Conservation (phyloP, 2,797 vertebrate species). For the Uromys caudimaculatus region DNA sequence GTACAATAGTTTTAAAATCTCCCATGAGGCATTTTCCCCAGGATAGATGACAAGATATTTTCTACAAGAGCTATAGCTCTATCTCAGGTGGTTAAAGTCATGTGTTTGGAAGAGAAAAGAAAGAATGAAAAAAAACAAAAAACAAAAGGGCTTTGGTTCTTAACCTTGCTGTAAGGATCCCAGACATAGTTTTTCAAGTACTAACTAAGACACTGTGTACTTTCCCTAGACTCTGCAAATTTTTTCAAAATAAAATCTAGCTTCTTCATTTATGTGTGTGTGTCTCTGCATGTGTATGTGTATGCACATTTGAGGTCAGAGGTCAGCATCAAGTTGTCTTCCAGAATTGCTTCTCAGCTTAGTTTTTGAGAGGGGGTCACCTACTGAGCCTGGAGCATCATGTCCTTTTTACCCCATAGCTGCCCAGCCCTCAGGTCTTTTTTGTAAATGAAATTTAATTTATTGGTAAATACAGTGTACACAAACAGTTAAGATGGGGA, state of each 20-base stretch:
- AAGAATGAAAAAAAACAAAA: constrained; percentile 57
- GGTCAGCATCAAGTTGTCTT: neutral
- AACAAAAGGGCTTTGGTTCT: neutral
- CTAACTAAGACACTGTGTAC: constrained; percentile 45
- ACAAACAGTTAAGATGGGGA: neutral
- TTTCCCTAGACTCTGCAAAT: neutral
- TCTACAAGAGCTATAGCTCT: constrained; percentile 68
- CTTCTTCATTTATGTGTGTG: neutral
- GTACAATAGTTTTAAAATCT: constrained; percentile 73
- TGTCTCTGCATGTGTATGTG: rapidly evolving
- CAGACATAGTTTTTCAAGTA: constrained; percentile 54
- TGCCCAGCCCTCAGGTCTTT: neutral
- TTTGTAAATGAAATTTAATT: constrained; percentile 36
- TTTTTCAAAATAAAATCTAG: neutral
- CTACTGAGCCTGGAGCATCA: neutral
- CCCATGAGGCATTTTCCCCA: constrained; percentile 77
- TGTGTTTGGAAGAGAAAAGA: constrained; percentile 59
- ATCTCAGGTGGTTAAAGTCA: constrained; percentile 71
- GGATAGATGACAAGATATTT: constrained; percentile 47
- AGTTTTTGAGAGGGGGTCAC: neutral
- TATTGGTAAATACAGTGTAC: neutral
- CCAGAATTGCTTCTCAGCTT: neutral
- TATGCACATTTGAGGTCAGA: neutral
- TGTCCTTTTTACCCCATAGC: neutral
- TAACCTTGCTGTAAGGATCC: neutral